These are phyloP conservation scores for Dryocosmus kuriphilus DNA, from an alignment of 2,888 invertebrate genomes.

Conservation along the genomic window DNA sequence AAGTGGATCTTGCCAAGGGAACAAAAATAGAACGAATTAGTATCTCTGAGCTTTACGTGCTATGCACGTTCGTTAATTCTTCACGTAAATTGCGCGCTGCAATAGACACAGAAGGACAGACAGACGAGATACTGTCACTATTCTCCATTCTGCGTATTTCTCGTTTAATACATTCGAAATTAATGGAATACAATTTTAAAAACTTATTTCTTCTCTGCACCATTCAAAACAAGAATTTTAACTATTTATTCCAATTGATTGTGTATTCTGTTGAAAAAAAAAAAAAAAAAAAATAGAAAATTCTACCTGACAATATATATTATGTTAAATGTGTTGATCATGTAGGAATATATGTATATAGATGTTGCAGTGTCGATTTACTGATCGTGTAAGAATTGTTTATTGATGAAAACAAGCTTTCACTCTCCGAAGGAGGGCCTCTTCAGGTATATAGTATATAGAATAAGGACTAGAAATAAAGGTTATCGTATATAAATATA, in stretches of 20 bases:
- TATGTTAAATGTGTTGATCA: too few species aligned
- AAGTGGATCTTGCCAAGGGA: conserved; percentile 46
- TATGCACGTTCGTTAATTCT: conserved; percentile 57
- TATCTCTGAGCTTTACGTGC: conserved; percentile 45
- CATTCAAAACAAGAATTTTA: neutral
- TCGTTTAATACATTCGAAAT: conserved; percentile 23
- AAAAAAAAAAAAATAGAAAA: neutral
- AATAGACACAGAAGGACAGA: conserved; percentile 49
- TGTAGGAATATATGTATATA: too few species aligned
- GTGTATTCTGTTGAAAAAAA: neutral
- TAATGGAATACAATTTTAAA: conserved; percentile 7
- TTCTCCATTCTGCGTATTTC: conserved; percentile 29
- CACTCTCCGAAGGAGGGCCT: too few species aligned
- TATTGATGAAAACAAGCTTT: too few species aligned
- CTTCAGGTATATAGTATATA: too few species aligned
- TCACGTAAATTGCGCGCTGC: conserved; percentile 56
- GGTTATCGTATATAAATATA: too few species aligned
- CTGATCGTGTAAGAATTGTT: too few species aligned
- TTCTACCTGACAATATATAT: too few species aligned
- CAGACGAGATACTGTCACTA: conserved; percentile 47
- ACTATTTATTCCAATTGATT: neutral
- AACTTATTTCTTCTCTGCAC: neutral
- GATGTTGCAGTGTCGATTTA: too few species aligned
- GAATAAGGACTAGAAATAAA: too few species aligned
- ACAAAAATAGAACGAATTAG: conserved; percentile 59